A percentile compares a stretch with the other conserved stretches of the same genome.
Conservation (phyloP, 2,113 vertebrate species). For the Pelobates fuscus region DNA sequence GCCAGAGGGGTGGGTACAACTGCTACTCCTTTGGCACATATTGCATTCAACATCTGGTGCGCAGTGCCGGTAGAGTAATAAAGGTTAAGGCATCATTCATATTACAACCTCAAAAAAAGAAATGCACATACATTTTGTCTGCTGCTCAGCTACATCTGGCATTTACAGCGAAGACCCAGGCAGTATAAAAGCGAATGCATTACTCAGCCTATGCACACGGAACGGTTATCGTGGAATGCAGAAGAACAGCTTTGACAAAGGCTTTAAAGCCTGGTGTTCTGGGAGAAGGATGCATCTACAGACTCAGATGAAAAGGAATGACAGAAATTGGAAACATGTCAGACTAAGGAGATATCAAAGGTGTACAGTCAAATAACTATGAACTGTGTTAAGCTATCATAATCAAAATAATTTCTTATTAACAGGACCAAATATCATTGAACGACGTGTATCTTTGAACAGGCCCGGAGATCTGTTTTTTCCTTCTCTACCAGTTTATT, state of each 20-base stretch:
- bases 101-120: neutral
- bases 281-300: slow-evolving; percentile 40
- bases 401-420: too few species aligned
- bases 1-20: too few species aligned
- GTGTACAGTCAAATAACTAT: slow-evolving; percentile 28
- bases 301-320: slow-evolving; percentile 46
- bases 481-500: too few species aligned
- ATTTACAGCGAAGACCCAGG: slow-evolving; percentile 25
- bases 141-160: slow-evolving; percentile 12
- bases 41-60: neutral
- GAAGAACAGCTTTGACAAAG: slow-evolving; percentile 45
- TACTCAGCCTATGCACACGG: slow-evolving; percentile 36
- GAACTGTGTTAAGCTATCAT: slow-evolving; percentile 16
- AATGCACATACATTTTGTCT: slow-evolving; percentile 34
- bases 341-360: slow-evolving; percentile 46
- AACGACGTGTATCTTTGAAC: too few species aligned
- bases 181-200: slow-evolving; percentile 46
- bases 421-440: too few species aligned
- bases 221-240: slow-evolving; percentile 38
- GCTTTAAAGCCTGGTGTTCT: slow-evolving; percentile 41
- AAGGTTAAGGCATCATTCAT: slow-evolving; percentile 1
- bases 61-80: neutral
- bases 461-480: too few species aligned
- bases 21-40: too few species aligned
- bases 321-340: slow-evolving; percentile 50